phyloP scores from a whole-genome alignment of 1,140 invertebrate species.

The Drosophila athabasca region DNA sequence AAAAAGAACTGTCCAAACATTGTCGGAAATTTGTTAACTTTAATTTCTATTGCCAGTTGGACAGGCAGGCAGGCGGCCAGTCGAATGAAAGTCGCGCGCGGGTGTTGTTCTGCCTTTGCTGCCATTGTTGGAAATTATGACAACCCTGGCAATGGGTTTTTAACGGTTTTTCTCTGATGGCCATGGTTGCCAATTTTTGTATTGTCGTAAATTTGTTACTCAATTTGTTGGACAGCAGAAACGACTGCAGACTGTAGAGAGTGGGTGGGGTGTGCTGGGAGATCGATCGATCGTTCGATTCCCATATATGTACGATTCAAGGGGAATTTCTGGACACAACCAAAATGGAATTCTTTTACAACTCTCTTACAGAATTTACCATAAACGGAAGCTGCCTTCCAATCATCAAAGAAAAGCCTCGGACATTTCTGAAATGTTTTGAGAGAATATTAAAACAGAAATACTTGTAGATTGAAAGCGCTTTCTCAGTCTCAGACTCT shows the following conservation, averaged over 20 bases:
- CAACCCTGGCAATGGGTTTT: slow-evolving; percentile 62
- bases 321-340: too few relatives aligned
- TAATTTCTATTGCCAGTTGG: slow-evolving; percentile 72
- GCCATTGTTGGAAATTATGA: slow-evolving; percentile 69
- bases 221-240: slow-evolving; percentile 60
- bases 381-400: slow-evolving; percentile 64
- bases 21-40: slow-evolving; percentile 82
- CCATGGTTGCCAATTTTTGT: slow-evolving; percentile 30
- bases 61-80: slow-evolving; percentile 38
- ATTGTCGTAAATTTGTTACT: slow-evolving; percentile 73
- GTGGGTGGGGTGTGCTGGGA: too few relatives aligned
- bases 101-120: slow-evolving; percentile 54
- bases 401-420: slow-evolving; percentile 32
- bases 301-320: not conserved
- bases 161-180: slow-evolving; percentile 43
- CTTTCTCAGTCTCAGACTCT: slow-evolving; percentile 57
- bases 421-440: slow-evolving; percentile 65
- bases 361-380: slow-evolving; percentile 69
- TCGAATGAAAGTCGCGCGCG: slow-evolving; percentile 33
- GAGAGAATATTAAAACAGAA: slow-evolving; percentile 63
- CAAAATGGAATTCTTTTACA: slow-evolving; percentile 53
- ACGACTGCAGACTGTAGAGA: not conserved
- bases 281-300: not conserved
- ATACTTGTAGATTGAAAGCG: slow-evolving; percentile 31
- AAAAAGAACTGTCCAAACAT: slow-evolving; percentile 72